A percentile compares a stretch with the other conserved stretches of the same genome.
phyloP scores from a whole-genome alignment of 2,113 vertebrate genomes.

The Calyptomena viridis region DNA sequence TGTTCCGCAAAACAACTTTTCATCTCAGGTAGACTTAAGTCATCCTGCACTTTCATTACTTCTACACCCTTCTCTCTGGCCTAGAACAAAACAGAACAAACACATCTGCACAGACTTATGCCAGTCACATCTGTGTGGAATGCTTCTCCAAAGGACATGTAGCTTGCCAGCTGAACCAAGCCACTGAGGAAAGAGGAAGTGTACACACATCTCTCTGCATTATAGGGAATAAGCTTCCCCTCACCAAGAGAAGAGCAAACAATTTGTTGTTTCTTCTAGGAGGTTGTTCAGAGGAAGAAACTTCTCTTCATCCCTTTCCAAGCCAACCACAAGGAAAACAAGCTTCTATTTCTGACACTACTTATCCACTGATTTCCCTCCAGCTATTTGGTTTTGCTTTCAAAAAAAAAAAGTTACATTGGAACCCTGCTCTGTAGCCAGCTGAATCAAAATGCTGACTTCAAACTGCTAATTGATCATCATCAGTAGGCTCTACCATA shows the following conservation, averaged over 20 bases:
- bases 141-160: not conserved
- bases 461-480: not conserved
- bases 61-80: not conserved
- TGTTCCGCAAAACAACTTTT: not conserved
- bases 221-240: not conserved
- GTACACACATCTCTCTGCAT: not conserved
- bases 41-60: not conserved
- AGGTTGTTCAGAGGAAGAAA: not conserved
- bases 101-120: not conserved
- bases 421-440: not conserved
- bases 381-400: not conserved
- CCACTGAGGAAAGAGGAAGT: not conserved
- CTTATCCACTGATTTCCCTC: not conserved
- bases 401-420: not conserved
- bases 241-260: not conserved
- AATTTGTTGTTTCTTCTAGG: not conserved
- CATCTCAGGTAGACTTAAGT: not conserved
- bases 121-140: not conserved
- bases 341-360: not conserved
- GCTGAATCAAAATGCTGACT: not conserved
- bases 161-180: not conserved
- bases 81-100: not conserved
- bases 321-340: not conserved
- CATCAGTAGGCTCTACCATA: not conserved
- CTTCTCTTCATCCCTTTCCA: not conserved